A percentile compares a stretch with the other conserved stretches of the same genome.
These are phyloP conservation scores for Phoebastria nigripes DNA, from an alignment of 2,797 vertebrate genomes.

Conservation along the genomic window DNA sequence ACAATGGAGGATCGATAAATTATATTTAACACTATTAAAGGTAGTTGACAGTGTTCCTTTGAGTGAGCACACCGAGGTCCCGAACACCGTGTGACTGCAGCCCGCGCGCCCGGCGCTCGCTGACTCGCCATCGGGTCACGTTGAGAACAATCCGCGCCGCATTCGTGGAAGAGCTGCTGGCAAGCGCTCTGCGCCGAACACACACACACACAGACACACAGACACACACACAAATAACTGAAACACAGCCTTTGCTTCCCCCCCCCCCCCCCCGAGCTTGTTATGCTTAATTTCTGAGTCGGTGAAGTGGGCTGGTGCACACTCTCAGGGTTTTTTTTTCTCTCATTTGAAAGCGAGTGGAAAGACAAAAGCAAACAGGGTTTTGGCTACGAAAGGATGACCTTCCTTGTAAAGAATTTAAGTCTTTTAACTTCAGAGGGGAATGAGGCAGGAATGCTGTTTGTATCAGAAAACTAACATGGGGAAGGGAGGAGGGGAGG, in stretches of 20 bases:
- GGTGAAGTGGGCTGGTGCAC: constrained; percentile 59
- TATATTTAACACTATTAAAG: constrained; percentile 60
- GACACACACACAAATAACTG: constrained; percentile 38
- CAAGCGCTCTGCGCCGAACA: constrained; percentile 15
- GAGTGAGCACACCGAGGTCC: constrained; percentile 49
- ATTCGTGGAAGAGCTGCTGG: constrained; percentile 51
- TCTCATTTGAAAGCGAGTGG: constrained; percentile 69
- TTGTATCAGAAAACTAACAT: constrained; percentile 66
- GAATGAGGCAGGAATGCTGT: constrained; percentile 70
- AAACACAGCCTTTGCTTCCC: not conserved
- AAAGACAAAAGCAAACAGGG: constrained; percentile 77
- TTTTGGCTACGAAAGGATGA: constrained; percentile 78
- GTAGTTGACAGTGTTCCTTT: constrained; percentile 64
- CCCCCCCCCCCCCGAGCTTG: not conserved
- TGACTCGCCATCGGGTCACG: constrained; percentile 28
- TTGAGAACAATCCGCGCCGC: constrained; percentile 13
- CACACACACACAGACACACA: not conserved
- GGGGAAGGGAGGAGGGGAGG: constrained; percentile 37
- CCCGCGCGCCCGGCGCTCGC: not conserved
- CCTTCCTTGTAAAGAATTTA: constrained; percentile 80
- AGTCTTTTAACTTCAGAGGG: constrained; percentile 72
- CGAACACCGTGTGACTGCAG: constrained; percentile 43
- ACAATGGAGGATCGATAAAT: constrained; percentile 66
- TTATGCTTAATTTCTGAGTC: constrained; percentile 65
- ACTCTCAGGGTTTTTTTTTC: constrained; percentile 34